phyloP scores from a whole-genome alignment of 2,797 vertebrate species.

The Anomalospiza imberbis region DNA sequence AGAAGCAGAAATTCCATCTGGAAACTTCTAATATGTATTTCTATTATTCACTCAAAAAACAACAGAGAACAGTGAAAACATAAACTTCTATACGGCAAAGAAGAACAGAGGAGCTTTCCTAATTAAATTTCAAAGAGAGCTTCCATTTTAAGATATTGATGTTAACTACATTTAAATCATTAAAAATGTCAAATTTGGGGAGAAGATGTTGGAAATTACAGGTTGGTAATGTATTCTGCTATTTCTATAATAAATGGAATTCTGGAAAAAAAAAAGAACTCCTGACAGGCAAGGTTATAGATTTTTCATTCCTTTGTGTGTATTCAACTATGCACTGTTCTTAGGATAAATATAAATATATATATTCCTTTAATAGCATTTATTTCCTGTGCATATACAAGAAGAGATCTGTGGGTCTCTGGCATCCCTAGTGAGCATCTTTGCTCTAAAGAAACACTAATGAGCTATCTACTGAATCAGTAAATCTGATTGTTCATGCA shows the following conservation, averaged over 20 bases:
- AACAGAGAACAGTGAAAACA: neutral
- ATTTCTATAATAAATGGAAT: conserved; percentile 8
- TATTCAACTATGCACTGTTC: neutral
- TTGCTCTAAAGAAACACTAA: conserved; percentile 32
- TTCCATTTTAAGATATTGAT: neutral
- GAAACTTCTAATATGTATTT: neutral
- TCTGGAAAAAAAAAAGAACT: neutral
- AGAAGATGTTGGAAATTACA: neutral
- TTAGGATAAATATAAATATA: neutral
- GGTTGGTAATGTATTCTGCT: neutral
- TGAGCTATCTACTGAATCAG: conserved; percentile 31
- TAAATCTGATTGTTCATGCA: conserved; percentile 52
- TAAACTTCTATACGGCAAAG: neutral
- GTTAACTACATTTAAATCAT: neutral
- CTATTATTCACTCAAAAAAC: neutral
- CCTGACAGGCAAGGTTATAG: neutral
- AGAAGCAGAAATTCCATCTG: neutral
- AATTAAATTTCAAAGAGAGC: neutral
- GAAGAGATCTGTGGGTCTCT: conserved; percentile 7
- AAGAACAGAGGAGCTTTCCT: neutral
- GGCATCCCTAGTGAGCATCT: neutral
- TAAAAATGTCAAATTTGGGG: neutral
- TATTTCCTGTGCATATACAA: neutral
- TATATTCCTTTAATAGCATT: neutral
- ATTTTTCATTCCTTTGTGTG: conserved; percentile 1